Evolutionary conservation across 1,140 invertebrate genomes (phyloP).

Genomic region (Lanistes nyassanus): DNA sequence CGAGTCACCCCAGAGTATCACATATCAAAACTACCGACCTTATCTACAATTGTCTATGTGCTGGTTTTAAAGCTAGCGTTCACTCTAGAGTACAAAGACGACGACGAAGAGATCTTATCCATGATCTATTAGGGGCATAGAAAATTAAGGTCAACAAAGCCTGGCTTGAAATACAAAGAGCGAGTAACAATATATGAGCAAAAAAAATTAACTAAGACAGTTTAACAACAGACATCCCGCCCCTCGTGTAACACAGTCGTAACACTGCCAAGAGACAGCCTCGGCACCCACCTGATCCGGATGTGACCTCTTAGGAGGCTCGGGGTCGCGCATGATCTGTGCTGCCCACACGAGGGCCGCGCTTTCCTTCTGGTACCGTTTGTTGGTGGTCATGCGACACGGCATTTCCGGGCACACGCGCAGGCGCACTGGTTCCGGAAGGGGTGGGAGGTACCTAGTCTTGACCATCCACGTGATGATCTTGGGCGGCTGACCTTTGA

Average conservation of each 20-base stretch:
- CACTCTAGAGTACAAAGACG: too few species aligned
- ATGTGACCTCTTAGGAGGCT: neutral
- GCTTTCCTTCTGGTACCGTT: neutral
- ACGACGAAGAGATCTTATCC: too few species aligned
- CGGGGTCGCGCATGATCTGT: constrained; percentile 17
- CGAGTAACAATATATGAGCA: neutral
- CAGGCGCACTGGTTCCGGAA: constrained; percentile 25
- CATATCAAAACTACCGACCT: too few species aligned
- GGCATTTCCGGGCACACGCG: constrained; percentile 27
- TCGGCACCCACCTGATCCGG: constrained; percentile 14
- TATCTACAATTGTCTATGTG: too few species aligned
- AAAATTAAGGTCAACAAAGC: too few species aligned
- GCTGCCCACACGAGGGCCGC: constrained; percentile 22
- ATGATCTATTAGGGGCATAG: too few species aligned
- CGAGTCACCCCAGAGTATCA: too few species aligned
- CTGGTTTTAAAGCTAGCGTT: too few species aligned
- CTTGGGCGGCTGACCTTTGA: constrained; percentile 22
- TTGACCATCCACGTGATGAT: constrained; percentile 23
- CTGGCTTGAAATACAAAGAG: neutral
- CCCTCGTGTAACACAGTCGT: neutral
- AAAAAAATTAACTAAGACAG: neutral
- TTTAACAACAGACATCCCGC: neutral
- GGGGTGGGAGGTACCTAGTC: constrained; percentile 17
- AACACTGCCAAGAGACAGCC: neutral
- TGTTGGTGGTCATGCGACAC: constrained; percentile 18